Base-by-base conservation (phyloP, 1,140 invertebrate species). In the Heterodera schachtii region DNA sequence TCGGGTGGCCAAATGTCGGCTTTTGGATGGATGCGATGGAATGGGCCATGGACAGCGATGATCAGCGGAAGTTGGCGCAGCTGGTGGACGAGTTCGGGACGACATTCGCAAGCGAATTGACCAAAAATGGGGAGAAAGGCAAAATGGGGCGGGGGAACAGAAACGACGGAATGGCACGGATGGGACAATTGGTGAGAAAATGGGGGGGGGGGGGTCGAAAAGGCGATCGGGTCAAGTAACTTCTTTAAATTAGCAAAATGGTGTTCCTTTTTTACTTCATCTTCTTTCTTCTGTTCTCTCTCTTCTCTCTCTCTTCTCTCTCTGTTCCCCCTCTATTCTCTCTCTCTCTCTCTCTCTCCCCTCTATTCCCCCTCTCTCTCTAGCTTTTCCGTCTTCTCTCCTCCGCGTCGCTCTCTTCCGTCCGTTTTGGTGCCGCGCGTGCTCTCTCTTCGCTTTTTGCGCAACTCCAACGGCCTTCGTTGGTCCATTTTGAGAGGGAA, bases 81-180 rank as follows among this genome's bases (percentile, higher is more conserved):
- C 60, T 77, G 16, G 8, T 66, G 57, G 19, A 11, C 52, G 31
- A 31, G 46, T n/a, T 78, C 69, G 16, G 64, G 11, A 1, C n/a
- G 60, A 67, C 9, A 44, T 41, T 69, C 21, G 76, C 98, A 93
- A 97, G 97, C 57, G 97, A 99, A 90, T 93, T 99, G 82, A 92
- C 99, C 84, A 97, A 97, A 78, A 99, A 97, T 44, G 98, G 98
- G 81, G 97, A 99, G 91, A 99, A 99, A 92, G 97, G 97, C 75
- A 97, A 97, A 80, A 93, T 97, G 84, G 96, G 99, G 31, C 31
- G 31, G 31, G 31, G 31, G 31, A 31, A 90, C 67, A 70, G n/a
- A 70, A 66, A n/a, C 47, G 75, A 52, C 52, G 9, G 52, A 52
- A 11, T 52, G 52, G 52, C 9, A 8, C 52, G 52, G 64, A 76